Conservation (phyloP, 2,113 vertebrate genomes). For the Antechinus stuartii region DNA sequence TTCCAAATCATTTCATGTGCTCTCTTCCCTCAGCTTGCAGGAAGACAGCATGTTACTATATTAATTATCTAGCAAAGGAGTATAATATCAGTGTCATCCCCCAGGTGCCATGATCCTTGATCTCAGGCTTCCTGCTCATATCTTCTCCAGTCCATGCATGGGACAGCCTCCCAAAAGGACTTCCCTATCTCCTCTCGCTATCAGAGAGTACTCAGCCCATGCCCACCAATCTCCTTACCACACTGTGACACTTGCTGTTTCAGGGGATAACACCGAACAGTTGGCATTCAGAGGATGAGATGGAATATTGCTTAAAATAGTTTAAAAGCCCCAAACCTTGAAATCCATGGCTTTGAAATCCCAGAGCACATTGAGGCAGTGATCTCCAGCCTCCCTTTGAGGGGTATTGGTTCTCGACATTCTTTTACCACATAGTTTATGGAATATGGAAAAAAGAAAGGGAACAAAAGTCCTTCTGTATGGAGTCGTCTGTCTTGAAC, state of each 20-base stretch:
- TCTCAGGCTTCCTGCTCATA: neutral
- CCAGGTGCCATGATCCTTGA: neutral
- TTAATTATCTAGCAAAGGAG: neutral
- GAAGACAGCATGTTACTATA: neutral
- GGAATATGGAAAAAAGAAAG: neutral
- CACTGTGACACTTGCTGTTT: neutral
- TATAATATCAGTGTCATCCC: neutral
- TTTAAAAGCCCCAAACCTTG: neutral
- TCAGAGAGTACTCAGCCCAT: neutral
- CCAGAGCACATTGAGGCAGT: neutral
- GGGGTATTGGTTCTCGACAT: neutral
- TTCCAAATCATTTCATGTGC: neutral
- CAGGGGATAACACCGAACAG: neutral
- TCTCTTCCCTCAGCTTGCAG: neutral
- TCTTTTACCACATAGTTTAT: neutral
- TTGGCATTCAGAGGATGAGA: neutral
- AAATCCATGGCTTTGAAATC: neutral
- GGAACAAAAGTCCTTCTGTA: neutral
- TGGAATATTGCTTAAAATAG: neutral
- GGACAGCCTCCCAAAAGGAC: neutral
- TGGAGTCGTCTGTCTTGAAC: too few relatives aligned
- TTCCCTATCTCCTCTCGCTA: neutral
- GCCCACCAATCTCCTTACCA: too few relatives aligned
- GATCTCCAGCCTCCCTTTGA: neutral
- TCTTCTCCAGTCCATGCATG: neutral